Base-by-base conservation (phyloP, 2,113 vertebrate species). In the Fukomys damarensis region DNA sequence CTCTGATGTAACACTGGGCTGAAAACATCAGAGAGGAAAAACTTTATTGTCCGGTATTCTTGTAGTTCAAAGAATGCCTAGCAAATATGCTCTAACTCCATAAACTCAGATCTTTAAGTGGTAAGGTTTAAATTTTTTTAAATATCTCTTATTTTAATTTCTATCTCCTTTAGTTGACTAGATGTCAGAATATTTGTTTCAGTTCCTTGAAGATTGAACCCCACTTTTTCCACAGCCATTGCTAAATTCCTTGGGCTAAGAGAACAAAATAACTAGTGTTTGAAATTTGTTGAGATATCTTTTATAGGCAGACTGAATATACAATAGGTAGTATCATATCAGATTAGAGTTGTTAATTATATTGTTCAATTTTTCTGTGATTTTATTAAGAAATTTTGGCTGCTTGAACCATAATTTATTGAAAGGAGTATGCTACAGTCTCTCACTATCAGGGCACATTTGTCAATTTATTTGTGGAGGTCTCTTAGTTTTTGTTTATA, bases 341-440 rank as follows among this genome's bases (percentile, higher is more conserved):
- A 52, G 49, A 70, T 61, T 32, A 77, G 63, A 66, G 35, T 90
- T 86, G 17, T 76, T 95, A 90, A 93, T 93, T 85, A 7, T 93
- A 19, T 58, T 58, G 11, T 86, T 93, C 0, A 30, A 68, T 9
- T 49, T 91, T 58, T 38, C 43, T 54, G 22, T 74, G 6, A 61
- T 94, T 94, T 74, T 59, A 14, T 65, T 76, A 58, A 58, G 30
- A 63, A 68, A 13, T 58, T 93, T 86, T 94, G 30, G 16, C 41
- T 76, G 13, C 24, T 49, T 87, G 56, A 84, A n/a, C 7, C 28
- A 49, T 83, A 72, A 85, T 41, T 85, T 87, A 58, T 24, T 52
- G 58, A 56, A 68, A 90, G 54, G 38, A 4, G 19, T n/a, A 1
- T 92, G 77, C 58, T 90, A 0, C 30, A 2, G 49, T 46, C 61